Percentiles rank a stretch among this genome's conserved stretches.
Evolutionary conservation across 2,888 invertebrate genomes (phyloP).

Genomic region (Leptinotarsa juncta): DNA sequence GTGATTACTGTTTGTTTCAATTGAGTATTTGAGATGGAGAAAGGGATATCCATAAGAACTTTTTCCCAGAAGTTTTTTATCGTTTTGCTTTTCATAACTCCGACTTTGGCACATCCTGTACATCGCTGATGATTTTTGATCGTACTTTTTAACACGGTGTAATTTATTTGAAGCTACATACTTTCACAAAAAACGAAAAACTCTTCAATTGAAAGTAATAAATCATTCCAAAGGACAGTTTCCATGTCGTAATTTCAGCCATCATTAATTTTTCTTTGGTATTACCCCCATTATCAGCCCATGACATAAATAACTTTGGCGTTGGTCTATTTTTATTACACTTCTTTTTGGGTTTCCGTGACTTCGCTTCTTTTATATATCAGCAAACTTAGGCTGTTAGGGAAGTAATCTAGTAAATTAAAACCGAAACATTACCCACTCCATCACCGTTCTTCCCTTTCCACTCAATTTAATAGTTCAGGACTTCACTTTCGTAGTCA

Average conservation of each 20-base stretch:
- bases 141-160: no score
- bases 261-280: not conserved
- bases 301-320: not conserved
- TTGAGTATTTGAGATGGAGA: no score
- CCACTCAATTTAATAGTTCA: not conserved
- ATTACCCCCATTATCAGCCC: not conserved
- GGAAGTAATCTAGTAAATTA: constrained; percentile 13
- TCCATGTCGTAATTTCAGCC: not conserved
- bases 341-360: not conserved
- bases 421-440: constrained; percentile 10
- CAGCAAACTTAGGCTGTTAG: not conserved
- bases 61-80: no score
- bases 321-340: not conserved
- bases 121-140: no score
- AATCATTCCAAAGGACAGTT: no score
- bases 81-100: no score
- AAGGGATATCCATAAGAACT: no score
- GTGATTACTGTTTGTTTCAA: no score
- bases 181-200: no score
- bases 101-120: no score
- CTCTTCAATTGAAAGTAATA: no score
- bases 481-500: not conserved
- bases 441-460: not conserved
- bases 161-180: no score
- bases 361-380: not conserved